A percentile compares a stretch with the other conserved stretches of the same genome.
Conservation (phyloP, 1,140 invertebrate species). For the Hypothenemus hampei region DNA sequence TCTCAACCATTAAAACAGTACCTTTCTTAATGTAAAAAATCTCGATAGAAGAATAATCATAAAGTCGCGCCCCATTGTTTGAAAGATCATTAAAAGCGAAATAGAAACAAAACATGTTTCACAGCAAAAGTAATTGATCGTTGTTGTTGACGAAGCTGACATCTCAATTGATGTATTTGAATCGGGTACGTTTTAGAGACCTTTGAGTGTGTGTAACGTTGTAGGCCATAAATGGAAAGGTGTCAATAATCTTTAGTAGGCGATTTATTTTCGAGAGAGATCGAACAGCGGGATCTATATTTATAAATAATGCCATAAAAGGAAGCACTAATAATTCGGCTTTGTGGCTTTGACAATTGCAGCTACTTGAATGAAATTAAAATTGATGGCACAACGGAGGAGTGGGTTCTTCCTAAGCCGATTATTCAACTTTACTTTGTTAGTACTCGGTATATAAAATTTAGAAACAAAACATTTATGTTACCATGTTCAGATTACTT, state of each 20-base stretch:
- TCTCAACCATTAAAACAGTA: too few species aligned
- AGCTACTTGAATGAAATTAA: too few species aligned
- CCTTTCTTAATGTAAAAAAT: background rate
- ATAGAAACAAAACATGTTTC: constrained; percentile 5
- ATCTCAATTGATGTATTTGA: constrained; percentile 18
- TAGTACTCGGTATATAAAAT: too few species aligned
- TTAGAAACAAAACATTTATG: too few species aligned
- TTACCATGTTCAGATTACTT: too few species aligned
- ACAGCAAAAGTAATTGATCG: constrained; percentile 11
- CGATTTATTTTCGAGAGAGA: constrained; percentile 9
- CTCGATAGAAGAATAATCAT: constrained; percentile 6
- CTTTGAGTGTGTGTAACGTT: constrained; percentile 14
- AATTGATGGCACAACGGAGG: too few species aligned
- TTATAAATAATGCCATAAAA: background rate
- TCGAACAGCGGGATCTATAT: constrained; percentile 1
- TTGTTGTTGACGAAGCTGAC: constrained; percentile 10
- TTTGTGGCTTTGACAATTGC: too few species aligned
- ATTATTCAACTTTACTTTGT: too few species aligned
- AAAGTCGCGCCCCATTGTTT: constrained; percentile 11
- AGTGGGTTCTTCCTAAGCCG: too few species aligned
- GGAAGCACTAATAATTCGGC: too few species aligned
- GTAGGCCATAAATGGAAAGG: constrained; percentile 17
- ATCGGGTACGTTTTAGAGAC: constrained; percentile 2
- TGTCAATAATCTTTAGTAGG: constrained; percentile 17
- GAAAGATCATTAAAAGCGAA: constrained; percentile 13